Evolutionary conservation across 2,113 vertebrate genomes (phyloP), one percentile per base, ranked within the genome.

Genomic region (Albula goreensis): DNA sequence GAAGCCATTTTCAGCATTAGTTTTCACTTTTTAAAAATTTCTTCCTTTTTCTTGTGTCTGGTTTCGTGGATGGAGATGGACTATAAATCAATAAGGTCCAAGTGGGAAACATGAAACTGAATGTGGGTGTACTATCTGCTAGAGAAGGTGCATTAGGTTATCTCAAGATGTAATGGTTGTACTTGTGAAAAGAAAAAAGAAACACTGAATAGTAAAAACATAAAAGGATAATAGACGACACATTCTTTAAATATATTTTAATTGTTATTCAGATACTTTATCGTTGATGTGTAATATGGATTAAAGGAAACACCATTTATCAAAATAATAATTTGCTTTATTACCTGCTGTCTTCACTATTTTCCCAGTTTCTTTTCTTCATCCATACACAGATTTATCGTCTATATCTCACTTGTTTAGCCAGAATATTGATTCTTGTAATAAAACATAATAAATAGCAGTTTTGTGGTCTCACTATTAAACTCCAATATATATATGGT

Each of bases 201-300:
- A 41, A 56, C 12, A 85, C 56, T 10, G 6, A 63, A 84, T 41
- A 87, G 63, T 82, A 78, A 74, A 85, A 70, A 74, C 86, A 85
- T 82, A 89, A 90, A 15, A 57, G 82, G 81, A n/a, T 87, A 56
- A 56, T 56, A 12, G 41, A 88, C 88, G 83, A 85, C 88, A 78
- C 89, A 90, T 90, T 74, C 90, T 92, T 91, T 90, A 89, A 90
- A 92, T 92, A 91, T 87, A 92, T 91, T 93, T 83, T 48, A 90
- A 91, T 90, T 92, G 81, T 93, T 90, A 94, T 95, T 92, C 31
- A 80, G 93, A 95, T 95, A 94, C 95, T 94, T 95, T 96, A 95
- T 87, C 93, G 90, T 92, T 90, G 91, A 83, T 93, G 92, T 92
- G 89, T 91, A 85, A 92, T 91, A 89, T 11, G 22, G 77, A 94